These are phyloP conservation scores for Xestoiulus laeticollis DNA, from an alignment of 2,888 invertebrate species.

Conservation along the genomic window DNA sequence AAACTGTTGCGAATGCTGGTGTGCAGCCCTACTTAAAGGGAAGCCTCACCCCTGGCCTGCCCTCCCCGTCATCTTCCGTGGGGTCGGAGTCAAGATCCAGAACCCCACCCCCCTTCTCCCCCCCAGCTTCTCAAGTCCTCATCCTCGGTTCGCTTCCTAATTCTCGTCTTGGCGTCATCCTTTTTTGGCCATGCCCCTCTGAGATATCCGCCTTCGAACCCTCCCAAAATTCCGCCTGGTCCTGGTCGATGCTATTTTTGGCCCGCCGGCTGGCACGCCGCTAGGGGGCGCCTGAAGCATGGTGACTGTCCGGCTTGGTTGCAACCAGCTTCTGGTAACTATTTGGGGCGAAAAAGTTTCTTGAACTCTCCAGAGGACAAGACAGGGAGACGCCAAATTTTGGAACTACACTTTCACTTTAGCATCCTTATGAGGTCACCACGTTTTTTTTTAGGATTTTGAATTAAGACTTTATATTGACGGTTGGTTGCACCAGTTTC, in stretches of 20 bases:
- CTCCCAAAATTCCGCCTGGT: neutral
- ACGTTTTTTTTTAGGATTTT: too few relatives aligned
- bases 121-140: neutral
- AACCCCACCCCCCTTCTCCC: neutral
- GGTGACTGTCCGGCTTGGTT: neutral
- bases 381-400: too few relatives aligned
- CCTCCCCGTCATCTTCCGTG: neutral
- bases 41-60: neutral
- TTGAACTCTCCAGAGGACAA: too few relatives aligned
- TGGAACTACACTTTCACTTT: too few relatives aligned
- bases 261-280: neutral
- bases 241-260: neutral
- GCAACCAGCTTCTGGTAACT: too few relatives aligned
- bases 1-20: neutral
- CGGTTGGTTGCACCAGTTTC: too few relatives aligned
- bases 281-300: neutral
- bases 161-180: neutral
- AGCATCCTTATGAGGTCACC: too few relatives aligned
- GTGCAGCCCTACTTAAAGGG: slow-evolving; percentile 24
- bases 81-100: slow-evolving; percentile 7
- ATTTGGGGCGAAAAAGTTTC: too few relatives aligned
- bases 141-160: neutral
- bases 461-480: too few relatives aligned
- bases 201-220: slow-evolving; percentile 26
- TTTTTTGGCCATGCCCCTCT: slow-evolving; percentile 19